phyloP scores from a whole-genome alignment of 2,113 vertebrate genomes.

The Urocitellus parryii region DNA sequence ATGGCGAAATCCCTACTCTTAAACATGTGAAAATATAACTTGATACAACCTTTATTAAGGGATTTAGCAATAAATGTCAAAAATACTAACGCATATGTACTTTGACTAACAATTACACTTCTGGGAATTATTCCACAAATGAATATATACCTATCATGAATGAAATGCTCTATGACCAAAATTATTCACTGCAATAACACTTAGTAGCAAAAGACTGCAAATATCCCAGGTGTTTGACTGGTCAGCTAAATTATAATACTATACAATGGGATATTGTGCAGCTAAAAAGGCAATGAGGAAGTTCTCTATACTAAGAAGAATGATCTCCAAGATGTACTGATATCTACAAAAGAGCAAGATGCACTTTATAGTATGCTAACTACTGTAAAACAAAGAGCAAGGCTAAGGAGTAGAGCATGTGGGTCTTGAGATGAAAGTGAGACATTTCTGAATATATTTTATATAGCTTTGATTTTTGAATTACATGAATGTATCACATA shows the following conservation, averaged over 20 bases:
- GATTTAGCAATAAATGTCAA: conserved; percentile 12
- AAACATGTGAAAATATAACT: neutral
- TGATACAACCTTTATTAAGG: neutral
- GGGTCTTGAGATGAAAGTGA: neutral
- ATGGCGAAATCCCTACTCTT: neutral
- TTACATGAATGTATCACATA: neutral
- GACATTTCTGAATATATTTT: neutral
- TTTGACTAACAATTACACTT: neutral
- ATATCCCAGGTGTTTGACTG: neutral
- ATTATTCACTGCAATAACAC: neutral
- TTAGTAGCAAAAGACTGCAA: neutral
- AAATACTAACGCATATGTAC: conserved; percentile 5
- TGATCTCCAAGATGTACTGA: neutral
- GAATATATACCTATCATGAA: neutral
- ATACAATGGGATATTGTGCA: neutral
- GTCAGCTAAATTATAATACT: neutral
- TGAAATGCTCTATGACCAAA: neutral
- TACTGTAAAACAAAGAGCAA: neutral
- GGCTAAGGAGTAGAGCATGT: neutral
- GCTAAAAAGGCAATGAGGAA: conserved; percentile 3
- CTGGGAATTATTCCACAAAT: neutral
- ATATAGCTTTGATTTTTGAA: neutral
- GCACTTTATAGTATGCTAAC: neutral
- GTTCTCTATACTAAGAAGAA: neutral
- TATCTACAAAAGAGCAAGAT: conserved; percentile 33